phyloP scores from a whole-genome alignment of 2,113 vertebrate genomes.

The Jaculus jaculus region DNA sequence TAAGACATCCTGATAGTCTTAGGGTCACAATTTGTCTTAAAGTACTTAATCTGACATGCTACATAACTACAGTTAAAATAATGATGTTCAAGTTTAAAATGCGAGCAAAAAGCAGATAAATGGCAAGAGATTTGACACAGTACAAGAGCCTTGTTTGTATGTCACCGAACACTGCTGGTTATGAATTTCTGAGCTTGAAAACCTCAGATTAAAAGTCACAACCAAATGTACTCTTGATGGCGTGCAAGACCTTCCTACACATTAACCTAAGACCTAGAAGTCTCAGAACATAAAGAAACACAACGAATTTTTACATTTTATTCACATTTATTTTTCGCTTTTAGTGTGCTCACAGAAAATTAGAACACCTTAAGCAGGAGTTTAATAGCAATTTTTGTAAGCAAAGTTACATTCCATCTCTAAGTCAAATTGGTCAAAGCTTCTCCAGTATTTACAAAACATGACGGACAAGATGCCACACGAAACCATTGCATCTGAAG shows the following conservation, averaged over 20 bases:
- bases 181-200: constrained; percentile 69
- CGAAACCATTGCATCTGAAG: constrained; percentile 94
- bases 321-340: constrained; percentile 99
- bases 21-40: constrained; percentile 54
- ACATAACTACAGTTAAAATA: constrained; percentile 65
- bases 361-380: constrained; percentile 98
- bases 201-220: constrained; percentile 76
- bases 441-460: constrained; percentile 99
- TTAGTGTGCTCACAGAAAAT: constrained; percentile 99
- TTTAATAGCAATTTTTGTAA: constrained; percentile 98
- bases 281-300: constrained; percentile 87
- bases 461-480: constrained; percentile 95
- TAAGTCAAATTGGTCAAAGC: constrained; percentile 98
- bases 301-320: constrained; percentile 93
- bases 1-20: constrained; percentile 73
- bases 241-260: constrained; percentile 76
- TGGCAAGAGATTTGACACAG: constrained; percentile 64
- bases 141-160: constrained; percentile 52
- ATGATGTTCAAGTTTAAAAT: constrained; percentile 47
- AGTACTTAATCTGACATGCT: constrained; percentile 64
- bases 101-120: constrained; percentile 73
- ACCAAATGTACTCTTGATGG: constrained; percentile 75
- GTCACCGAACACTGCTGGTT: constrained; percentile 55
- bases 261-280: constrained; percentile 80
- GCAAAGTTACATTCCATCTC: constrained; percentile 99